These are phyloP conservation scores for Tapirus indicus DNA, from an alignment of 2,797 vertebrate genomes.

Conservation along the genomic window DNA sequence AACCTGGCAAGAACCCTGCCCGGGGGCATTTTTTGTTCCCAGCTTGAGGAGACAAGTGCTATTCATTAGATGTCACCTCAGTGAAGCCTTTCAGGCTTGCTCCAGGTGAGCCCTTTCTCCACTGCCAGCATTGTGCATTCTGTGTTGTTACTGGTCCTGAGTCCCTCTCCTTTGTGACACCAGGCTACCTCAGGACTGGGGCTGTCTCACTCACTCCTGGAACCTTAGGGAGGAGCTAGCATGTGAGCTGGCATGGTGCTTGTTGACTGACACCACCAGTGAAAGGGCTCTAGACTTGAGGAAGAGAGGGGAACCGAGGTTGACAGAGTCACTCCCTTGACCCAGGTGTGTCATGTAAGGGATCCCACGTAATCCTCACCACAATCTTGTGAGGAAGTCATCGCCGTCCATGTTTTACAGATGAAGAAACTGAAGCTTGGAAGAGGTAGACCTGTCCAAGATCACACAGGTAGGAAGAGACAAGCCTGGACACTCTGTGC, in stretches of 20 bases:
- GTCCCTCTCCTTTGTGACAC: not conserved
- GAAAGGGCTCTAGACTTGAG: not conserved
- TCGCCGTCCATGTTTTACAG: not conserved
- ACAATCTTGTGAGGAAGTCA: not conserved
- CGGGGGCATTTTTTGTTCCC: not conserved
- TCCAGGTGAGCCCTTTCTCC: not conserved
- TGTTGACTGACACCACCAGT: not conserved
- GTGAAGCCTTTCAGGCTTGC: not conserved
- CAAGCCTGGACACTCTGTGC: not conserved
- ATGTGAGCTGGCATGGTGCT: not conserved
- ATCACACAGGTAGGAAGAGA: not conserved
- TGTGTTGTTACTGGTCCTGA: not conserved
- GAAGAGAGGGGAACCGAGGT: not conserved
- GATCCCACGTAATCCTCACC: not conserved
- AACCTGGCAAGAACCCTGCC: not conserved
- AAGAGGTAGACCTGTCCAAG: slow-evolving; percentile 1
- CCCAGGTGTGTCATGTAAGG: not conserved
- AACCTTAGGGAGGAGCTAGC: not conserved
- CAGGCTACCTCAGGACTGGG: not conserved
- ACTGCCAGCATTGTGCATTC: not conserved
- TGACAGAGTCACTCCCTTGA: not conserved
- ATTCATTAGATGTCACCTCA: not conserved
- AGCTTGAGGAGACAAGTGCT: not conserved
- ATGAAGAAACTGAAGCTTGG: not conserved
- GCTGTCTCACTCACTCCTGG: not conserved